These are phyloP conservation scores for Scyliorhinus canicula DNA, from an alignment of 2,797 vertebrate species.

Conservation along the genomic window DNA sequence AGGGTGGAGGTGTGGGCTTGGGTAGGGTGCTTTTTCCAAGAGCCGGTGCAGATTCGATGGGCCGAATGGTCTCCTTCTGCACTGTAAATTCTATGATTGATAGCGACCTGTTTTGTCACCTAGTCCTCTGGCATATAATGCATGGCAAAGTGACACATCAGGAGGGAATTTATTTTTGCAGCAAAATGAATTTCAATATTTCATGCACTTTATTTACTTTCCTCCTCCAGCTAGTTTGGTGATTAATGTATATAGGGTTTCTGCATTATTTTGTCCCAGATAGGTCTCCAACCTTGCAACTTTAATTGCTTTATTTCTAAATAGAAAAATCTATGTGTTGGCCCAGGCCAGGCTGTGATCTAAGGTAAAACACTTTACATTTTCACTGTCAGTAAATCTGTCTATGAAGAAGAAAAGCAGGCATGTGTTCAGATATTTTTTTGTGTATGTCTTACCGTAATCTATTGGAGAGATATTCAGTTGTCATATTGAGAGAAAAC, in stretches of 20 bases:
- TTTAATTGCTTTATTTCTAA: not conserved
- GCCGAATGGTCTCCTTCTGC: no score
- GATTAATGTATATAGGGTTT: not conserved
- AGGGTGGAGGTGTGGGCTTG: no score
- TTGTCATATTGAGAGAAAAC: constrained; percentile 19
- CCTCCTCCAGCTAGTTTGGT: not conserved
- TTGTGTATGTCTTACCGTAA: not conserved
- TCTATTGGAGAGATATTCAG: constrained; percentile 4
- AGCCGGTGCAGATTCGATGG: no score
- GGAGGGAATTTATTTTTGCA: not conserved
- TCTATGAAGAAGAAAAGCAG: constrained; percentile 17
- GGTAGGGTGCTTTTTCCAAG: no score
- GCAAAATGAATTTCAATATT: not conserved
- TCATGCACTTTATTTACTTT: not conserved
- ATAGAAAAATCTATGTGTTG: not conserved
- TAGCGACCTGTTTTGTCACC: not conserved
- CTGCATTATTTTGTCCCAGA: not conserved
- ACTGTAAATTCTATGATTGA: no score
- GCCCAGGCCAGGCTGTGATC: not conserved
- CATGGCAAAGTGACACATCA: not conserved
- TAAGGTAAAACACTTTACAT: constrained; percentile 13
- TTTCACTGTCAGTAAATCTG: constrained; percentile 22
- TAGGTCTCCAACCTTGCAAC: not conserved
- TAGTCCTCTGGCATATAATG: not conserved
- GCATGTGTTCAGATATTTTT: constrained; percentile 14